Base-by-base conservation (phyloP, 2,113 vertebrate species). In the Sardina pilchardus region DNA sequence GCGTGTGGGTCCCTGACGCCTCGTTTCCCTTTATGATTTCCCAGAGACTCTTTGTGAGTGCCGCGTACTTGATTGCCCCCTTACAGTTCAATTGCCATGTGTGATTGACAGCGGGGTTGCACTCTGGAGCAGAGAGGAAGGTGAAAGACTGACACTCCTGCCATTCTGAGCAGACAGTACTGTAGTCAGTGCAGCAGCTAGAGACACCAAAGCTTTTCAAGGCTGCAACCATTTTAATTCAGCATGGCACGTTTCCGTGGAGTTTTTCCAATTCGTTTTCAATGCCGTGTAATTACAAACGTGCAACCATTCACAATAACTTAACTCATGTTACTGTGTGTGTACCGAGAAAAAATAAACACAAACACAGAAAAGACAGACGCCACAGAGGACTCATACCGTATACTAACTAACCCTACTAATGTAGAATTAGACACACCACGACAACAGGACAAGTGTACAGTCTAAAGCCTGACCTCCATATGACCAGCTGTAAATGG, bases 51-150 rank as follows among this genome's bases (percentile, higher is more conserved):
- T 78, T 78, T 78, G 71, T 78, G 71, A 36, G 71, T 36, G 71
- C 71, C 16, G 71, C 71, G 5, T 34, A 36, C 71, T 78, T 78
- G 71, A 78, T 78, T 78, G 71, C 26, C 30, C 48, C 71, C 71
- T 78, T 14, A 78, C 71, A 34, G 26, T 39, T 78, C 71, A 78
- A 17, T 36, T 6, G n/a, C 9, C 34, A 12, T 16, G 34, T 17
- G 30, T 36, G 71, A 78, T 93, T 92, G 93, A 92, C 91, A 91
- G 92, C 87, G 71, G 71, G 71, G 71, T 78, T 78, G 16, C 26
- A 34, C 30, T 78, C 71, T 2, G 30, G 34, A 39, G 71, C 71
- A 36, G 71, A 34, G 14, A 17, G 71, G 71, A 78, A n/a, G 30
- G 10, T 5, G 26, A 78, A 36, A 16, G 71, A 36, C 71, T 34